Evolutionary conservation across 2,888 invertebrate species (phyloP), one percentile per base, ranked within the genome.

Genomic region (Ceratothoa steindachneri): DNA sequence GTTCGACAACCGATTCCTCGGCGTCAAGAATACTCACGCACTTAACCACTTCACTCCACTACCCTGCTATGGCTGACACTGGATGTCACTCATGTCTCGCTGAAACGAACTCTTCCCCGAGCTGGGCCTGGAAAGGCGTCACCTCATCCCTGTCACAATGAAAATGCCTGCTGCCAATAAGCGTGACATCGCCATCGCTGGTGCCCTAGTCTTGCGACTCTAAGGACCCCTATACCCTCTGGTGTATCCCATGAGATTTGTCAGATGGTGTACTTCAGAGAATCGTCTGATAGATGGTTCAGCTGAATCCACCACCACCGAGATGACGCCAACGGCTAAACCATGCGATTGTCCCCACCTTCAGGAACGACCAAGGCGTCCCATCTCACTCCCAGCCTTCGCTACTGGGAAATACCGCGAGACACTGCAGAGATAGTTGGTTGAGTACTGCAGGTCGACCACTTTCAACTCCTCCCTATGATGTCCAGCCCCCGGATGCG

Each of bases 341-440:
- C 15, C 52, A 22, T 72, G 53, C 29, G 9, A 3, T 12, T 72
- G 67, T 24, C 67, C 72, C 24, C 19, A 9, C 24, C 68, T 27
- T 53, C 30, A 71, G 31, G n/a, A 24, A 19, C 72, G 67, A 28
- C 72, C 72, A 51, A 52, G 55, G 19, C 67, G 31, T 28, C 69
- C 73, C 2, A 69, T 31, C 5, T 22, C 22, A 27, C 15, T 73
- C 3, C 73, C 73, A 28, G 68, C 27, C 51, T n/a, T 64, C 68
- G 73, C 69, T 3, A 69, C 27, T 12, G 60, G 69, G 55, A 51
- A n/a, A 31, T 69, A 73, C 68, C 12, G 69, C 2, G 55, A 68
- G 22, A 28, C 52, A 30, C 72, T 69, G 15, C 67, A 72, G 51
- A n/a, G n/a, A n/a, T n/a, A n/a, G n/a, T n/a, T n/a, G n/a, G n/a